Conservation (phyloP, 2,113 vertebrate species). For the Otus sunia region DNA sequence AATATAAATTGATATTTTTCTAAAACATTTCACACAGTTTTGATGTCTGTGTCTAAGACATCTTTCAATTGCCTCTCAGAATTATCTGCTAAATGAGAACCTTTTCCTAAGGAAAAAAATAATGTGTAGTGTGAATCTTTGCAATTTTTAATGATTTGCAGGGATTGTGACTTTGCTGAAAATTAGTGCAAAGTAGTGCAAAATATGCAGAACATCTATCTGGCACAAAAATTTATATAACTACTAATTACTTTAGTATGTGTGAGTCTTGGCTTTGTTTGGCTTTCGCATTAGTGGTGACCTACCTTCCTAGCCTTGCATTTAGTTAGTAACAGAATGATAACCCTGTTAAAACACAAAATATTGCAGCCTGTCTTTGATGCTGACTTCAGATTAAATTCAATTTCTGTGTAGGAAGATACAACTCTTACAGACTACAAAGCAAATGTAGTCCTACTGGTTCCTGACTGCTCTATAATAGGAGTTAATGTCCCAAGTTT, state of each 20-base stretch:
- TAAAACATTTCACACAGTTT: neutral
- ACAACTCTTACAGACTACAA: constrained; percentile 27
- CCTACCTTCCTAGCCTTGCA: neutral
- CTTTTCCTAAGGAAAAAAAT: neutral
- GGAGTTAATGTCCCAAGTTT: constrained; percentile 59
- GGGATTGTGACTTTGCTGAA: neutral
- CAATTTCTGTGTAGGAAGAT: constrained; percentile 30
- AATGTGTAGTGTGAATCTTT: neutral
- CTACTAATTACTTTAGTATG: neutral
- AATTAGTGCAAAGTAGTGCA: neutral
- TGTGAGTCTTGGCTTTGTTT: neutral
- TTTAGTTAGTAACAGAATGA: constrained; percentile 20
- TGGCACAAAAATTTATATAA: constrained; percentile 2
- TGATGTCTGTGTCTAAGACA: neutral
- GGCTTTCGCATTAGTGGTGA: neutral
- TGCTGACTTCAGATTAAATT: constrained; percentile 29
- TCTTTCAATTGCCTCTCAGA: neutral
- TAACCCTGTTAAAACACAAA: constrained; percentile 22
- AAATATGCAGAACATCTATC: neutral
- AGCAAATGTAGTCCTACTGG: constrained; percentile 43
- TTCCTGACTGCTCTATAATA: constrained; percentile 47
- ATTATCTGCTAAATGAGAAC: neutral
- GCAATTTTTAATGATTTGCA: neutral
- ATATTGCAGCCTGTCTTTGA: constrained; percentile 28
- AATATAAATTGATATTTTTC: neutral